phyloP scores from a whole-genome alignment of 2,888 invertebrate genomes.

The Lasius platythorax region DNA sequence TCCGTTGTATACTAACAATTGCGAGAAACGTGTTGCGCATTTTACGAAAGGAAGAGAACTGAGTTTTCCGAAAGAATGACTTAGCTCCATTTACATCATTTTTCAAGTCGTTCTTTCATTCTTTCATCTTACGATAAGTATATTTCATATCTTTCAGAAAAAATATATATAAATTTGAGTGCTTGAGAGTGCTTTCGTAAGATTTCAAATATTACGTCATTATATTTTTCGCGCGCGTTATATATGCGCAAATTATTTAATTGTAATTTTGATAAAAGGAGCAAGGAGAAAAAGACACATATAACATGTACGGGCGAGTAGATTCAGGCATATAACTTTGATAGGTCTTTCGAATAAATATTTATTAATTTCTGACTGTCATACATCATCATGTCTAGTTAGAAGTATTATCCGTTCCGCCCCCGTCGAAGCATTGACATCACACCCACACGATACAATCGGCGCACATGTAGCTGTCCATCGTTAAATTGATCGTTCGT shows the following conservation, averaged over 20 bases:
- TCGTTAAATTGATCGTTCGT: constrained; percentile 35
- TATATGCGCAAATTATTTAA: background rate
- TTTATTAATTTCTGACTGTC: constrained; percentile 2
- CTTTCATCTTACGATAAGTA: background rate
- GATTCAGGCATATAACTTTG: background rate
- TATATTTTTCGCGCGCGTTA: too few relatives aligned
- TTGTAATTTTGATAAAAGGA: background rate
- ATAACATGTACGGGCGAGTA: background rate
- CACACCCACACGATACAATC: constrained; percentile 16
- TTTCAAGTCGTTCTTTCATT: background rate
- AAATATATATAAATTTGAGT: too few relatives aligned
- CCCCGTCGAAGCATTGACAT: constrained; percentile 46
- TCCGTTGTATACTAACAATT: background rate
- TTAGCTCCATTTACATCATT: background rate
- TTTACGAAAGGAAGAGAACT: background rate
- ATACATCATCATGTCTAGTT: constrained; percentile 19
- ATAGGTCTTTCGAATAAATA: constrained; percentile 3
- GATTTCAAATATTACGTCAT: background rate
- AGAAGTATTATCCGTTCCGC: background rate
- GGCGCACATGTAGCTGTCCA: constrained; percentile 7
- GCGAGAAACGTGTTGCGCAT: background rate
- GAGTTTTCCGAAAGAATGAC: background rate
- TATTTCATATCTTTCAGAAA: background rate
- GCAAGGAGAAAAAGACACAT: background rate
- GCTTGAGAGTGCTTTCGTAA: background rate